These are phyloP conservation scores for Gobionotothen gibberifrons DNA, from an alignment of 2,797 vertebrate genomes.

Conservation along the genomic window DNA sequence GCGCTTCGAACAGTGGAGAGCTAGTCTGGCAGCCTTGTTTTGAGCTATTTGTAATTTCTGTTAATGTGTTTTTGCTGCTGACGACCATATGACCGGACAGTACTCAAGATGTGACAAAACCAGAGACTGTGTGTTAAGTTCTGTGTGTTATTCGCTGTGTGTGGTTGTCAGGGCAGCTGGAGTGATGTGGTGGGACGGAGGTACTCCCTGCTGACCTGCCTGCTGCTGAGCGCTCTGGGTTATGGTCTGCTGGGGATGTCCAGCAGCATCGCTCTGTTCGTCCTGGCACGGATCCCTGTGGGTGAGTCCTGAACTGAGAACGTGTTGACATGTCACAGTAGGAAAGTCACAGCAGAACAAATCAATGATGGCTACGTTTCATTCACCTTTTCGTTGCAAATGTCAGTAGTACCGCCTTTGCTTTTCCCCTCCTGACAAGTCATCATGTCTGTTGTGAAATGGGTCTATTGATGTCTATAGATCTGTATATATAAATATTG, in stretches of 20 bases:
- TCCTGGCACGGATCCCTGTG: conserved; percentile 90
- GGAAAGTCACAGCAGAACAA: background rate
- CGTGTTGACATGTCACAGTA: background rate
- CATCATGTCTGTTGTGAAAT: no score
- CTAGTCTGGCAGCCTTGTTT: no score
- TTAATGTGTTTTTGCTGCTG: no score
- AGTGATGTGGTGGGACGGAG: conserved; percentile 93
- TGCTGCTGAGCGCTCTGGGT: conserved; percentile 91
- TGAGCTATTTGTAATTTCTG: no score
- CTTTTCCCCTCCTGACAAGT: no score
- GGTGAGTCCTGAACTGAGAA: conserved; percentile 82
- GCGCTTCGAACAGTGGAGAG: no score
- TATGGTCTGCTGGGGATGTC: conserved; percentile 92
- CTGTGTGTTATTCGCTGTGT: conserved; percentile 18
- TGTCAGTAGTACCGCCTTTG: no score
- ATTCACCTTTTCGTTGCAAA: no score
- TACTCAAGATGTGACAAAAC: no score
- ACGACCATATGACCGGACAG: no score
- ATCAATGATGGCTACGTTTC: background rate
- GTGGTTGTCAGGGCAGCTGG: conserved; percentile 92
- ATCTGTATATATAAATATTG: no score
- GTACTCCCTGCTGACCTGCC: conserved; percentile 90
- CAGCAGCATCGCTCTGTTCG: conserved; percentile 89
- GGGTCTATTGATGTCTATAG: no score
- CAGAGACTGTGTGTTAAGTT: background rate